Conservation (phyloP, 2,888 invertebrate species). For the Exocentrus adspersus region DNA sequence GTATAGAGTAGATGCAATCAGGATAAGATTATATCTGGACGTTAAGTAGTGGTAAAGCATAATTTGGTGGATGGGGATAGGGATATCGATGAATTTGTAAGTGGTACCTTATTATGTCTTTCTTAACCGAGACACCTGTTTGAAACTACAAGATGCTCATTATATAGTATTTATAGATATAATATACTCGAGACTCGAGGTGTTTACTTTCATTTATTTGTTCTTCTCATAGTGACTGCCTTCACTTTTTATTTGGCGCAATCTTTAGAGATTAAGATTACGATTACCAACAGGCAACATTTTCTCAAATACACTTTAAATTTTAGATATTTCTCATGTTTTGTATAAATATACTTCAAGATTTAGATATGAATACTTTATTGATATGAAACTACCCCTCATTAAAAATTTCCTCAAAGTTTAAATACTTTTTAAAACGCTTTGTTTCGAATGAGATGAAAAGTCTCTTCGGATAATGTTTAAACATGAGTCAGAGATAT, state of each 20-base stretch:
- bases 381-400: background rate
- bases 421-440: background rate
- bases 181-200: no score
- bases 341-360: no score
- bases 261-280: no score
- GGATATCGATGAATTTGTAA: slow-evolving; percentile 4
- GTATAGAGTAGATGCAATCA: slow-evolving; percentile 7
- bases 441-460: background rate
- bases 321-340: no score
- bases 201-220: no score
- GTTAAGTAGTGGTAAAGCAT: slow-evolving; percentile 9
- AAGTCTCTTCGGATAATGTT: background rate
- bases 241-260: no score
- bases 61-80: background rate
- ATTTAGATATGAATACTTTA: no score
- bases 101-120: background rate
- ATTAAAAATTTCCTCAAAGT: background rate
- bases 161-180: no score
- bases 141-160: background rate
- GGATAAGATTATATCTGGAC: slow-evolving; percentile 2
- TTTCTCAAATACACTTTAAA: no score
- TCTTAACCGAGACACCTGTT: background rate
- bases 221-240: no score
- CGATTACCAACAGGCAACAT: no score
- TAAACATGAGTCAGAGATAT: background rate